These are phyloP conservation scores for Nixonia krombeini DNA, from an alignment of 1,140 invertebrate genomes.

Conservation along the genomic window DNA sequence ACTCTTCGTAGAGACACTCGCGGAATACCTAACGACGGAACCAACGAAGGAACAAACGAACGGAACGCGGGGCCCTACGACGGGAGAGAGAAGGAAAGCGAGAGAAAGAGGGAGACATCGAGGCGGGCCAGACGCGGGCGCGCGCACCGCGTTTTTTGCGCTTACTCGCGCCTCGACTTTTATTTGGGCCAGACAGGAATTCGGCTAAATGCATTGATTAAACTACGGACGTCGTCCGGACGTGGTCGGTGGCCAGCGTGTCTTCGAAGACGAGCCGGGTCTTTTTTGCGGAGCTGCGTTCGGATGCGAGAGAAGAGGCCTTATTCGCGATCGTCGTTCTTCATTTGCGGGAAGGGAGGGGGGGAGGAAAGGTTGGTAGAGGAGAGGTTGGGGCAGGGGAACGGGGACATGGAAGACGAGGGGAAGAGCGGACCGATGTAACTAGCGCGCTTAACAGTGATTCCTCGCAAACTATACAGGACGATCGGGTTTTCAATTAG, in stretches of 20 bases:
- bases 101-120: too few relatives aligned
- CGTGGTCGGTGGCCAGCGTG: slow-evolving; percentile 64
- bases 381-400: background rate
- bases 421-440: slow-evolving; percentile 10
- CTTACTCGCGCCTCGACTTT: slow-evolving; percentile 63
- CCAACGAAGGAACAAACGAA: slow-evolving; percentile 11
- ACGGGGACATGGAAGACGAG: background rate
- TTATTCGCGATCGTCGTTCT: slow-evolving; percentile 10
- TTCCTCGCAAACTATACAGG: slow-evolving; percentile 20
- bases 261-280: slow-evolving; percentile 57
- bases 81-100: slow-evolving; percentile 2
- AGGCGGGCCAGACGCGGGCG: slow-evolving; percentile 32
- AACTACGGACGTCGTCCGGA: slow-evolving; percentile 65
- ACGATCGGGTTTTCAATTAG: slow-evolving; percentile 30
- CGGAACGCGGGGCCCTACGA: slow-evolving; percentile 9
- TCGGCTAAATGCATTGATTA: slow-evolving; percentile 73
- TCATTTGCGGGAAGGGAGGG: background rate
- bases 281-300: slow-evolving; percentile 51
- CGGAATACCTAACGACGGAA: slow-evolving; percentile 63
- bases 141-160: slow-evolving; percentile 61
- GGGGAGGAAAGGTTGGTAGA: background rate
- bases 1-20: slow-evolving; percentile 52
- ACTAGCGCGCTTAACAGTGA: slow-evolving; percentile 39
- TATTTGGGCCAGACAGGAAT: slow-evolving; percentile 72
- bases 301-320: slow-evolving; percentile 6